These are phyloP conservation scores for Digitonthophagus gazella DNA, from an alignment of 2,888 invertebrate genomes.

Conservation along the genomic window DNA sequence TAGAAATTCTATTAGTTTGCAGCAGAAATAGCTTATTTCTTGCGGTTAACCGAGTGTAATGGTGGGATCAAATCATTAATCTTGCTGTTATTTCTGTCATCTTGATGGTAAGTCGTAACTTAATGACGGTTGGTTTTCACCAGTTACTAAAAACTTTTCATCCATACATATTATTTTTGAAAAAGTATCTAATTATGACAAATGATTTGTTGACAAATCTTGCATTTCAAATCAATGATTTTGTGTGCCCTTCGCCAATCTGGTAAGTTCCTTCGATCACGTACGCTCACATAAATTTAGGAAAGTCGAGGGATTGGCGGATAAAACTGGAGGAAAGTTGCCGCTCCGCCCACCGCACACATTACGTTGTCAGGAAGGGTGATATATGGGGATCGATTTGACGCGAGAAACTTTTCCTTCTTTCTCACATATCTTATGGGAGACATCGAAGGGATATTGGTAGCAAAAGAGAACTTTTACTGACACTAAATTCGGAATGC, in stretches of 20 bases:
- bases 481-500: background rate
- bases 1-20: background rate
- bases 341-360: background rate
- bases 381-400: background rate
- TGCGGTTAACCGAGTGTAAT: background rate
- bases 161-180: background rate
- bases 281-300: background rate
- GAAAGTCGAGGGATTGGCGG: background rate
- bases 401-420: background rate
- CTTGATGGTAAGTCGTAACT: too few relatives aligned
- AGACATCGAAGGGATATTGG: too few relatives aligned
- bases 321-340: background rate
- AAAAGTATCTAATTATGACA: too few relatives aligned
- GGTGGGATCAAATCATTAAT: background rate
- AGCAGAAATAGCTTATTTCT: background rate
- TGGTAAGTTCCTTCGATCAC: background rate
- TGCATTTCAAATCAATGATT: background rate
- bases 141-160: too few relatives aligned
- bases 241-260: background rate
- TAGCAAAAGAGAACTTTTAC: background rate
- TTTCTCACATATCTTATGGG: background rate
- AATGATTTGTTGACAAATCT: background rate
- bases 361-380: background rate
- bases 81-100: too few relatives aligned
- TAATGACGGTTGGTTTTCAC: too few relatives aligned